These are phyloP conservation scores for Toxostoma redivivum DNA, from an alignment of 2,113 vertebrate species.

Conservation along the genomic window DNA sequence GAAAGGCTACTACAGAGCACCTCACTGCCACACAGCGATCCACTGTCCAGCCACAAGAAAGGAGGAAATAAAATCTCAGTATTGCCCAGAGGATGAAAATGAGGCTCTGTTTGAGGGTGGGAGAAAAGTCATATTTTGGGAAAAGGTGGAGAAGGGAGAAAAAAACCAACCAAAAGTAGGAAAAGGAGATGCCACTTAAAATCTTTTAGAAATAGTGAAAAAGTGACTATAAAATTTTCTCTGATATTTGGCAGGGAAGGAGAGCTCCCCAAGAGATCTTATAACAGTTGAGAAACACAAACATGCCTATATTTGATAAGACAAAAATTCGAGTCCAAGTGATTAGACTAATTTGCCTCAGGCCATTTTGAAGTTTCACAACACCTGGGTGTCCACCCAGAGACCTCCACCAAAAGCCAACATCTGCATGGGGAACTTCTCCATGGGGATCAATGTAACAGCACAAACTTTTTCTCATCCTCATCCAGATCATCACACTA, in stretches of 20 bases:
- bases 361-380: neutral
- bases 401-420: neutral
- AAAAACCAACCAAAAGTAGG: neutral
- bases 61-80: neutral
- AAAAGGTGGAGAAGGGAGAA: neutral
- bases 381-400: neutral
- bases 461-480: neutral
- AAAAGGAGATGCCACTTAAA: neutral
- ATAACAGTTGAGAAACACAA: neutral
- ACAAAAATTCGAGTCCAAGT: neutral
- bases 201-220: neutral
- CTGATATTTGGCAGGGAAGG: neutral
- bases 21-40: neutral
- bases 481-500: neutral
- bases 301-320: neutral
- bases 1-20: neutral
- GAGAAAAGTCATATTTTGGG: neutral
- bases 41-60: neutral
- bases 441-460: neutral
- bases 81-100: neutral
- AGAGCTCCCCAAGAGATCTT: neutral
- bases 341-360: neutral
- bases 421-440: neutral
- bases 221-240: neutral
- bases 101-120: neutral